Evolutionary conservation across 2,888 invertebrate genomes (phyloP), one percentile per base, ranked within the genome.

Genomic region (Philaethria dido): DNA sequence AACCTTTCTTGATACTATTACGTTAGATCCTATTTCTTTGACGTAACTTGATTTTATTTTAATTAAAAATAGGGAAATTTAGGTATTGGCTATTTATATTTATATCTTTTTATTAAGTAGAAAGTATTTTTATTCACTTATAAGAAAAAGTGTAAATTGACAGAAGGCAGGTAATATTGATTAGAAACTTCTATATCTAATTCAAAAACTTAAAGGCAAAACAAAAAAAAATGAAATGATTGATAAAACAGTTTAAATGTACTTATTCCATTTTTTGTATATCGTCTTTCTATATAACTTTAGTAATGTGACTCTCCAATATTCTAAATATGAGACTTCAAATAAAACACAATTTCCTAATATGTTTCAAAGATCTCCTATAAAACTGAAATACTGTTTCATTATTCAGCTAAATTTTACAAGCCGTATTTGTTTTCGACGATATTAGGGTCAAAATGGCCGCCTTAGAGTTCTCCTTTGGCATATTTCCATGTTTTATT

Each of bases 1-100:
- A 69, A 69, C 64, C 64, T 54, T 66, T 57, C 64, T 61, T 66
- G 45, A 64, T 66, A 59, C 29, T 55, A 69, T 65, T 69, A 65
- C 22, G 50, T 48, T 65, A 52, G n/a, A 65, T 62, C 65, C 64
- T 50, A 64, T 68, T 62, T 64, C 62, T 65, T 29, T 65, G 36
- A 59, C 45, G 45, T 59, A 62, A 18, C 16, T 44, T 33, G 1
- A 62, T 62, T 50, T 22, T 47, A 25, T 62, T 62, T 52, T 52
- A 62, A 62, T 33, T 33, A 33, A 33, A 33, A 33, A 8, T 33
- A 33, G 9, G 33, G 33, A 33, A 33, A 33, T 33, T 8, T 33
- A 13, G 13, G 6, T 13, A 13, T 39, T 3, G 39, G 39, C 5
- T 13, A 50, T 47, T 48, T 61, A 50, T 33, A 33, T 33, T 3